These are phyloP conservation scores for Brachionus rubens DNA, from an alignment of 1,140 invertebrate species.

Conservation along the genomic window DNA sequence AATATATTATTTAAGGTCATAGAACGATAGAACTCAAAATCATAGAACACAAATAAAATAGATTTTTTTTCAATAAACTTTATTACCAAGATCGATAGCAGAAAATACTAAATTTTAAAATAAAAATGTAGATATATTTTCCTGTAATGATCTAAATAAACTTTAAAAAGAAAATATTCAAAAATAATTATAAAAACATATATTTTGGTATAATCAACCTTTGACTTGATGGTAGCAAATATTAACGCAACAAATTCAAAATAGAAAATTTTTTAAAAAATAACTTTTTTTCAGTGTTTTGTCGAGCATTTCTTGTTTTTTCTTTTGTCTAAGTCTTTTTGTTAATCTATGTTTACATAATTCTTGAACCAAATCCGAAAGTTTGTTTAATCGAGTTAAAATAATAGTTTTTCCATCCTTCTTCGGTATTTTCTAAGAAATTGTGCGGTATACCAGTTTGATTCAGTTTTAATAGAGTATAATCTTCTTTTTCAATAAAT, in stretches of 20 bases:
- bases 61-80: background rate
- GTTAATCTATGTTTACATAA: too few relatives aligned
- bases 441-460: conserved; percentile 74
- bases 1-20: too few relatives aligned
- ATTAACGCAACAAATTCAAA: background rate
- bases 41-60: background rate
- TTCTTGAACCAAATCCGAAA: conserved; percentile 81
- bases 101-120: background rate
- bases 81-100: background rate
- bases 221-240: background rate
- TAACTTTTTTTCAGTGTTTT: too few relatives aligned
- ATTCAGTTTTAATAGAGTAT: conserved; percentile 73
- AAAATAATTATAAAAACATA: too few relatives aligned
- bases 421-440: conserved; percentile 75
- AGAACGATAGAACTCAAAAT: too few relatives aligned
- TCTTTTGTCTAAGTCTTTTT: too few relatives aligned
- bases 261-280: conserved; percentile 14
- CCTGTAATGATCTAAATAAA: conserved; percentile 1
- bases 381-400: conserved; percentile 85
- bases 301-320: too few relatives aligned
- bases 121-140: background rate
- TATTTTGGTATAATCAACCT: background rate
- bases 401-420: conserved; percentile 87
- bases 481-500: conserved; percentile 77
- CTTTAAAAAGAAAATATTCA: background rate